Conservation (phyloP, 2,888 invertebrate genomes). For the Zaprionus bogoriensis region DNA sequence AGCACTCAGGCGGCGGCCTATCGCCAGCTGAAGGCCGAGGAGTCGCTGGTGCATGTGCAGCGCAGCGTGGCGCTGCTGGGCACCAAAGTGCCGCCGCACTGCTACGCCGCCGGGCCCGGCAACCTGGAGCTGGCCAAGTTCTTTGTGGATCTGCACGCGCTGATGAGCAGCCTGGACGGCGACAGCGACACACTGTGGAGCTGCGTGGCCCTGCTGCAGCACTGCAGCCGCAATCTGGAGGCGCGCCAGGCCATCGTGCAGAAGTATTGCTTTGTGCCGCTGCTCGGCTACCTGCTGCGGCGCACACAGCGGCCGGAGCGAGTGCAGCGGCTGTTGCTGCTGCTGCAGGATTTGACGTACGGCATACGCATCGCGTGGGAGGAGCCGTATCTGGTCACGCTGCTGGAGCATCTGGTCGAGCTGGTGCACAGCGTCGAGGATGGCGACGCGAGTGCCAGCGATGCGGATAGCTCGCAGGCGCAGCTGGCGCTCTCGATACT, state of each 20-base stretch:
- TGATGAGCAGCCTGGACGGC: conserved; percentile 71
- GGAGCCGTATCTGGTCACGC: conserved; percentile 88
- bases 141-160: conserved; percentile 79
- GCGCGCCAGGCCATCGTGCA: conserved; percentile 75
- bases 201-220: conserved; percentile 77
- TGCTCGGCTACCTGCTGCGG: conserved; percentile 73
- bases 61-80: conserved; percentile 76
- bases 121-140: conserved; percentile 79
- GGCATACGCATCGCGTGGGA: conserved; percentile 92
- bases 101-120: conserved; percentile 66
- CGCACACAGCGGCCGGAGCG: conserved; percentile 74
- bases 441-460: conserved; percentile 73
- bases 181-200: conserved; percentile 79
- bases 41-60: conserved; percentile 75
- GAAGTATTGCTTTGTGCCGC: conserved; percentile 80
- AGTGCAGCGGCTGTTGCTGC: conserved; percentile 64
- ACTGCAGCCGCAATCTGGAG: conserved; percentile 77
- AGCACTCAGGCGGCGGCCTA: conserved; percentile 69
- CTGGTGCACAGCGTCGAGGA: conserved; percentile 85
- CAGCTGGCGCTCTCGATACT: conserved; percentile 87
- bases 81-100: conserved; percentile 68
- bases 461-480: conserved; percentile 58
- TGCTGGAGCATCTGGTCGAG: conserved; percentile 87
- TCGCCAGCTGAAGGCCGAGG: conserved; percentile 71
- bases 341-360: conserved; percentile 88